Evolutionary conservation across 1,140 invertebrate genomes (phyloP).

Genomic region (Drosophila equinoxialis): DNA sequence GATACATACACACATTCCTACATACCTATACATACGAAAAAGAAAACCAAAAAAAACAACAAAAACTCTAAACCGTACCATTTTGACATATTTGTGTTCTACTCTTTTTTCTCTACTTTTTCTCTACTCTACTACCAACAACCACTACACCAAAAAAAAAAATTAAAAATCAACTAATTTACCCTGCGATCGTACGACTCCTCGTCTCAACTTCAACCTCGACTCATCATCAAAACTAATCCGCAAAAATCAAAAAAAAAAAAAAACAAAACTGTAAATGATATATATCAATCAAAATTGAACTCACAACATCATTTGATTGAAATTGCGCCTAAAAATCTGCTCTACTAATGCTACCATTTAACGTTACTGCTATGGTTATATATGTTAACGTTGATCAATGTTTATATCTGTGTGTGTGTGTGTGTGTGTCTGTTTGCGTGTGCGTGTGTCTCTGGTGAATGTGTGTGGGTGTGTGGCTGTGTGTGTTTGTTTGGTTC

Average conservation of each 20-base stretch:
- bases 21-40: no score
- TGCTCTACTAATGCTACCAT: slow-evolving; percentile 50
- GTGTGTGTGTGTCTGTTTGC: slow-evolving; percentile 18
- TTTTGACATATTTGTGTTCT: slow-evolving; percentile 76
- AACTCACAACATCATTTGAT: slow-evolving; percentile 38
- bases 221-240: slow-evolving; percentile 67
- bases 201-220: slow-evolving; percentile 54
- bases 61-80: slow-evolving; percentile 13
- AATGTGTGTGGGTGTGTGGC: slow-evolving; percentile 12
- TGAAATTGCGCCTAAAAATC: slow-evolving; percentile 24
- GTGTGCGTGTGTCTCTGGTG: slow-evolving; percentile 3
- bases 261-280: slow-evolving; percentile 61
- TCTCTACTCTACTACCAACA: slow-evolving; percentile 48
- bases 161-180: slow-evolving; percentile 60
- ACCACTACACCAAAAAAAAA: slow-evolving; percentile 50
- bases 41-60: slow-evolving; percentile 28
- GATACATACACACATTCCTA: not conserved
- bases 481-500: slow-evolving; percentile 44
- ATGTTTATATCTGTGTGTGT: slow-evolving; percentile 40
- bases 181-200: slow-evolving; percentile 69
- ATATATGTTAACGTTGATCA: slow-evolving; percentile 60
- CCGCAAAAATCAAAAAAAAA: slow-evolving; percentile 40
- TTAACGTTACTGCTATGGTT: slow-evolving; percentile 62
- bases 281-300: slow-evolving; percentile 66
- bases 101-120: slow-evolving; percentile 74